Conservation (phyloP, 1,140 invertebrate species). For the Ips nitidus region DNA sequence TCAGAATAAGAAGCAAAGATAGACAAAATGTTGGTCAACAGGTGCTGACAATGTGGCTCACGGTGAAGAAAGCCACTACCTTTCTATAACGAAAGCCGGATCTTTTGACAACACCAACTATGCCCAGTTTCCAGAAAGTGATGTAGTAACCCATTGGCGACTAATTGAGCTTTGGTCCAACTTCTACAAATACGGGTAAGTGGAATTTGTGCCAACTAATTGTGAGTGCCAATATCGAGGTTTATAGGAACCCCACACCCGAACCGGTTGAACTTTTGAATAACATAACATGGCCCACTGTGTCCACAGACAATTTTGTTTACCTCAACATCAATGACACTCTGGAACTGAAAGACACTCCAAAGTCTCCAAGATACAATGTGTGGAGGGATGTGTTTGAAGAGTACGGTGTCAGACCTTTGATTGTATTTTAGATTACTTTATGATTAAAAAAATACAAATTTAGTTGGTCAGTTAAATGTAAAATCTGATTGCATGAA, state of each 20-base stretch:
- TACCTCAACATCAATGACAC: constrained; percentile 26
- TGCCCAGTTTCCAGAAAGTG: constrained; percentile 16
- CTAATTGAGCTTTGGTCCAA: constrained; percentile 24
- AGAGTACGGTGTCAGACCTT: constrained; percentile 9
- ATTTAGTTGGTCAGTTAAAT: neutral
- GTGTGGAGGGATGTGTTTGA: constrained; percentile 19
- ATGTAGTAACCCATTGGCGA: constrained; percentile 22
- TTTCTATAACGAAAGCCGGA: constrained; percentile 12
- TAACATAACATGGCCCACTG: constrained; percentile 24
- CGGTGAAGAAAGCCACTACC: constrained; percentile 21
- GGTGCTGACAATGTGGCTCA: constrained; percentile 21
- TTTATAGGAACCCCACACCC: constrained; percentile 22
- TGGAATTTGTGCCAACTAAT: neutral
- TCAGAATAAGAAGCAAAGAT: neutral
- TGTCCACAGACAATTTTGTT: constrained; percentile 13
- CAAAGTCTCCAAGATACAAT: constrained; percentile 20
- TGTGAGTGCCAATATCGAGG: neutral
- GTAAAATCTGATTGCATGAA: too few relatives aligned
- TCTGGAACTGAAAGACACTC: constrained; percentile 15
- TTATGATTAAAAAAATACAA: constrained; percentile 7
- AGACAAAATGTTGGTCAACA: neutral
- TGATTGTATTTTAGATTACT: neutral
- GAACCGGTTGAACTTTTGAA: constrained; percentile 15
- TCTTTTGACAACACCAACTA: constrained; percentile 25
- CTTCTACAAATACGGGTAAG: constrained; percentile 19